These are phyloP conservation scores for Macrosteles quadrilineatus DNA, from an alignment of 1,140 invertebrate genomes.

Conservation along the genomic window DNA sequence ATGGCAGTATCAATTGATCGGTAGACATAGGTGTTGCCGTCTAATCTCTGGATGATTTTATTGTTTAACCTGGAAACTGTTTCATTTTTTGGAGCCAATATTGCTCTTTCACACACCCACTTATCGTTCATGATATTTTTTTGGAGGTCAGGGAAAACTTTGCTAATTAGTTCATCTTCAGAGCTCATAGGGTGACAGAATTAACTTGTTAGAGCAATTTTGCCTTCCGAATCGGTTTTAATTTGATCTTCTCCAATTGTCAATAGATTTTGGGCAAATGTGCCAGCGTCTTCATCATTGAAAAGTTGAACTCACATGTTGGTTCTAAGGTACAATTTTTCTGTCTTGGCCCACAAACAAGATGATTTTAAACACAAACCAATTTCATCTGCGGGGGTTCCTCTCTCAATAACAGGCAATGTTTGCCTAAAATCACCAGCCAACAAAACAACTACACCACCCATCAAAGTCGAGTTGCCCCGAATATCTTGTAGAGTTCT, in stretches of 20 bases:
- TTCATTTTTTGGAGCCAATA: slow-evolving; percentile 49
- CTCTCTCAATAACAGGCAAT: slow-evolving; percentile 46
- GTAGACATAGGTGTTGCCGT: slow-evolving; percentile 40
- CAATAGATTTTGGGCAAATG: slow-evolving; percentile 45
- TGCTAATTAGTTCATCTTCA: slow-evolving; percentile 47
- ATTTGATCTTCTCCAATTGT: slow-evolving; percentile 52
- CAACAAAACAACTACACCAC: slow-evolving; percentile 46
- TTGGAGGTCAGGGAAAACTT: slow-evolving; percentile 49
- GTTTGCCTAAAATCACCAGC: slow-evolving; percentile 46
- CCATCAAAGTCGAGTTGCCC: slow-evolving; percentile 43
- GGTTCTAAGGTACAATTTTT: slow-evolving; percentile 44
- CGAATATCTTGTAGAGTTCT: slow-evolving; percentile 45
- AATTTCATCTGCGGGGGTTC: slow-evolving; percentile 51
- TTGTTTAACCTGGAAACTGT: slow-evolving; percentile 48
- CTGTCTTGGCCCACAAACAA: slow-evolving; percentile 47
- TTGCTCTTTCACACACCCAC: slow-evolving; percentile 49
- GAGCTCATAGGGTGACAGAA: slow-evolving; percentile 41
- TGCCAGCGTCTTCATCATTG: slow-evolving; percentile 42
- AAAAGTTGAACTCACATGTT: slow-evolving; percentile 47
- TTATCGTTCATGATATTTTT: slow-evolving; percentile 48
- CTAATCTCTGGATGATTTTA: slow-evolving; percentile 37
- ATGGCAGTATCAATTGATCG: slow-evolving; percentile 49
- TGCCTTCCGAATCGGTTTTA: slow-evolving; percentile 20
- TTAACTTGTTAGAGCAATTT: slow-evolving; percentile 36
- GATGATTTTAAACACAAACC: slow-evolving; percentile 53